phyloP scores from a whole-genome alignment of 2,113 vertebrate genomes.

The Climacteris rufus region DNA sequence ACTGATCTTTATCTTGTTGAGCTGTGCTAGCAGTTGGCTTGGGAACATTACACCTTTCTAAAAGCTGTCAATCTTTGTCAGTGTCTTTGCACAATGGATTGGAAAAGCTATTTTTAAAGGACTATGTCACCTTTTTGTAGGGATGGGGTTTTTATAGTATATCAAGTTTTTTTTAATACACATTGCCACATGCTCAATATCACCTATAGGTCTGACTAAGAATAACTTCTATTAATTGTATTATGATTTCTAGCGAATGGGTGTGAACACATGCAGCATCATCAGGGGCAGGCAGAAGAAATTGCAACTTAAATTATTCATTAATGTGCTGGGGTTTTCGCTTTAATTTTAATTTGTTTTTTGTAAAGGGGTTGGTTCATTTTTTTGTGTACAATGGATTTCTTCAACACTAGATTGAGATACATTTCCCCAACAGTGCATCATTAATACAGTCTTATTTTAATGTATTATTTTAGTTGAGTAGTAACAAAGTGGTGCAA shows the following conservation, averaged over 20 bases:
- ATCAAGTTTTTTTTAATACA: background rate
- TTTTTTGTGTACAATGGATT: background rate
- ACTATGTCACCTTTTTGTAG: constrained; percentile 77
- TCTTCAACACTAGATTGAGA: background rate
- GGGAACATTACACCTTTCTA: constrained; percentile 89
- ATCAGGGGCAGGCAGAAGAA: background rate
- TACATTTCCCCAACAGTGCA: background rate
- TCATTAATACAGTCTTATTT: background rate
- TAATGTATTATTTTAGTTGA: background rate
- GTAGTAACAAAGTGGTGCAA: background rate
- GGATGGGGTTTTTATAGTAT: constrained; percentile 49
- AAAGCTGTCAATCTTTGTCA: constrained; percentile 88
- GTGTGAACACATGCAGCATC: background rate
- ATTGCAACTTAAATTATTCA: background rate
- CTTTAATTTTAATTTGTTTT: background rate
- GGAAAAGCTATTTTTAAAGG: constrained; percentile 77
- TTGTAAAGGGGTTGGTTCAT: background rate
- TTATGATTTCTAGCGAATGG: background rate
- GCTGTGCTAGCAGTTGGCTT: constrained; percentile 83
- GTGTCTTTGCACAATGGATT: constrained; percentile 80
- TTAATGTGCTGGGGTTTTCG: background rate
- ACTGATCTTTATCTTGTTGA: constrained; percentile 91
- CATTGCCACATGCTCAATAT: background rate
- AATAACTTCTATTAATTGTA: constrained; percentile 9
- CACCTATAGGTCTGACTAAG: background rate